Evolutionary conservation across 2,113 vertebrate genomes (phyloP), one percentile per base, ranked within the genome.

Genomic region (Oenanthe oenanthe): DNA sequence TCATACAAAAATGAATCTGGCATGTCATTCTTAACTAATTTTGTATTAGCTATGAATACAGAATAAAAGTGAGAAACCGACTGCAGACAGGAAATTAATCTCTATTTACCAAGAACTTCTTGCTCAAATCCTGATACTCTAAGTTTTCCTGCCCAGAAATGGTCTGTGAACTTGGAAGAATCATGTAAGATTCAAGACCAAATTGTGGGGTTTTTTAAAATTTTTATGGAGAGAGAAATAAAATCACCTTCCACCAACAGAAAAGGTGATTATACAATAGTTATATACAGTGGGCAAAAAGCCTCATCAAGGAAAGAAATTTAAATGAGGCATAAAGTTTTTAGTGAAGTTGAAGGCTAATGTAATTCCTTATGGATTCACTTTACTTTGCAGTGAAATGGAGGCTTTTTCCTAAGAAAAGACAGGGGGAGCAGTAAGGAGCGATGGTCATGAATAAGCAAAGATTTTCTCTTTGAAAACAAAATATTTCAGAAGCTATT

Each of bases 201-300:
- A 74, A 20, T 8, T 32, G 32, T 28, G 31, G 17, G 4, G 0
- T 4, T 3, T 63, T 60, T 9, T 1, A 1, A 1, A 16, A 6
- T 7, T 45, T 80, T 65, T 74, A 29, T 45, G 32, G 15, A 85
- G 21, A 42, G 34, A 29, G 15, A 92, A 87, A 60, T 8, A 47
- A 80, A 80, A 77, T 36, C n/a, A 48, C 28, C 40, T 60, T 80
- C 58, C 50, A 73, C 26, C 26, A 87, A 22, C 29, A 84, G 32
- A 70, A 66, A 62, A 36, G 3, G 22, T 61, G 63, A 73, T 70
- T 58, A 31, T 25, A 28, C 9, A 60, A 4, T 17, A 5, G 9
- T 56, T 89, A 50, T 32, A 60, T 31, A 70, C 9, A 56, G 26
- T 60, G 13, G 32, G 34, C 14, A 57, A 82, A 88, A 88, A 63